Evolutionary conservation across 2,113 vertebrate species (phyloP).

Genomic region (Drymodes brunneopygia): DNA sequence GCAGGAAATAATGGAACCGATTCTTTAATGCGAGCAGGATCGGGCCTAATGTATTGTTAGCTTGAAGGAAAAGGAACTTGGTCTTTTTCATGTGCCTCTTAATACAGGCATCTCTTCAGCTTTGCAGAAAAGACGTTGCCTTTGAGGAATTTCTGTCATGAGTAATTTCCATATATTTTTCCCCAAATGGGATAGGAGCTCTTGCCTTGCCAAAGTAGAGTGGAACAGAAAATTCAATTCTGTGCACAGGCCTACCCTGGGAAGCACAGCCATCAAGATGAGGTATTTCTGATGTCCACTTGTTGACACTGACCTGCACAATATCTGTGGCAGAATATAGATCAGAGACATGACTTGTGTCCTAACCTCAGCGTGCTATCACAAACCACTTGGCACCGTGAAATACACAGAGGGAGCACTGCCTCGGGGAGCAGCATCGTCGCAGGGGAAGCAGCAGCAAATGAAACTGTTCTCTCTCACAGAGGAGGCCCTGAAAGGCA

Average conservation of each 20-base stretch:
- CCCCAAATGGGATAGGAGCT: not conserved
- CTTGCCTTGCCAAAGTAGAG: not conserved
- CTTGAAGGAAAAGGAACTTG: not conserved
- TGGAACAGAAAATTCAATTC: not conserved
- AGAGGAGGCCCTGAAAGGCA: not conserved
- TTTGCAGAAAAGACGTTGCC: not conserved
- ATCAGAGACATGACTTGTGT: not conserved
- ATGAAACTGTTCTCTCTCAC: not conserved
- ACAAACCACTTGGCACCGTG: not conserved
- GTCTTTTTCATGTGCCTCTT: not conserved
- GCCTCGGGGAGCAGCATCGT: rapidly evolving
- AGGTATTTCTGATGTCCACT: not conserved
- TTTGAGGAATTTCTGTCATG: not conserved
- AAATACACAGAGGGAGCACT: not conserved
- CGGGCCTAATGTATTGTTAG: not conserved
- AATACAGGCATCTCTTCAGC: not conserved
- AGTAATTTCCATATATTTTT: not conserved
- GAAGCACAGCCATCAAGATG: not conserved
- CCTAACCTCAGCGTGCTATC: rapidly evolving
- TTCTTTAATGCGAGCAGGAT: not conserved
- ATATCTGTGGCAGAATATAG: not conserved
- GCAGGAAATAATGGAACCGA: not conserved
- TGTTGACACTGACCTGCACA: not conserved
- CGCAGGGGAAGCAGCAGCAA: not conserved
- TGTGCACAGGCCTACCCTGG: not conserved